Evolutionary conservation across 2,797 vertebrate species (phyloP).

Genomic region (Trachurus trachurus): DNA sequence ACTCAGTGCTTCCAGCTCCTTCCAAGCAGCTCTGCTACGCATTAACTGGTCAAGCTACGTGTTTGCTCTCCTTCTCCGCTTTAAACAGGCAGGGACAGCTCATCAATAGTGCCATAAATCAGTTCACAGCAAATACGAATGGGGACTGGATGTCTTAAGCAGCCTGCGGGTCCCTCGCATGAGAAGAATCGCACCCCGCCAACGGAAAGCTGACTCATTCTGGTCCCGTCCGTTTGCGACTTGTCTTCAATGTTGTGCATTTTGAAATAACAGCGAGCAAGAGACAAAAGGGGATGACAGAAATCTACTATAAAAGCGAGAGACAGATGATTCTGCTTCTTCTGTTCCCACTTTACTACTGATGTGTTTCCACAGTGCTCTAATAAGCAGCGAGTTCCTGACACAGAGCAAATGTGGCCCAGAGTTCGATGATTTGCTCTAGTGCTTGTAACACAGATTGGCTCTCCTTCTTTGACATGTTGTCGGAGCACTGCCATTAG

Average conservation of each 20-base stretch:
- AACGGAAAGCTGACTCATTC: constrained; percentile 79
- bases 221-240: constrained; percentile 65
- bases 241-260: constrained; percentile 73
- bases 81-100: constrained; percentile 65
- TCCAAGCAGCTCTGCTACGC: constrained; percentile 72
- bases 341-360: constrained; percentile 48
- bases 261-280: constrained; percentile 49
- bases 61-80: constrained; percentile 50
- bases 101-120: constrained; percentile 77
- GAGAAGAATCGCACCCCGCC: constrained; percentile 63
- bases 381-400: constrained; percentile 49
- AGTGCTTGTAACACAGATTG: constrained; percentile 45
- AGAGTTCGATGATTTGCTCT: constrained; percentile 50
- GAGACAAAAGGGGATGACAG: constrained; percentile 31
- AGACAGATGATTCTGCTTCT: constrained; percentile 39
- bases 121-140: constrained; percentile 70
- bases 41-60: constrained; percentile 71
- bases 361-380: constrained; percentile 65
- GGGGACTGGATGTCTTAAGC: constrained; percentile 74
- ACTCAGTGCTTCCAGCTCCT: constrained; percentile 81
- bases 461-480: constrained; percentile 59
- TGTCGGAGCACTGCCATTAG: constrained; percentile 59
- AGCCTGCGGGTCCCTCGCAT: constrained; percentile 54
- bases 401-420: constrained; percentile 41
- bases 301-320: constrained; percentile 28